phyloP scores from a whole-genome alignment of 2,797 vertebrate species.

The Chaenodraco wilsoni region DNA sequence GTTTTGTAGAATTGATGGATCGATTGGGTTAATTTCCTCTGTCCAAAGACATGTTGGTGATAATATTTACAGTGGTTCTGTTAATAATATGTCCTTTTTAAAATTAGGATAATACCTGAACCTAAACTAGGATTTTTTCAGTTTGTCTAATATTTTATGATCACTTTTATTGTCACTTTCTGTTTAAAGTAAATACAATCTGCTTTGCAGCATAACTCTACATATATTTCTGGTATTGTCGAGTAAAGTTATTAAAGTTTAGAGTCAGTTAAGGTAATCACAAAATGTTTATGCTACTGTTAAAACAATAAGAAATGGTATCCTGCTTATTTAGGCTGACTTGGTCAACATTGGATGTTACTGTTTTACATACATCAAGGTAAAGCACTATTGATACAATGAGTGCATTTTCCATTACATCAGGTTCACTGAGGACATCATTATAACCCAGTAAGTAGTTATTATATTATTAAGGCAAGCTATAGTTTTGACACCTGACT shows the following conservation, averaged over 20 bases:
- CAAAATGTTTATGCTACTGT: background rate
- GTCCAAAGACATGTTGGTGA: background rate
- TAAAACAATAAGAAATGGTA: background rate
- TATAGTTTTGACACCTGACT: conserved; percentile 44
- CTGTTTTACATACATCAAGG: background rate
- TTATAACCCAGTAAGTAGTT: conserved; percentile 35
- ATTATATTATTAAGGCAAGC: conserved; percentile 47
- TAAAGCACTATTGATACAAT: conserved; percentile 10
- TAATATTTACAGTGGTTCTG: background rate
- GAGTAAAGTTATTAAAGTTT: background rate
- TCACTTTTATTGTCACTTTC: background rate
- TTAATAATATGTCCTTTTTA: background rate
- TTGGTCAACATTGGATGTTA: background rate
- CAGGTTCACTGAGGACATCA: conserved; percentile 51
- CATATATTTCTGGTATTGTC: background rate
- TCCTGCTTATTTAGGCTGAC: background rate
- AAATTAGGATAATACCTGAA: background rate
- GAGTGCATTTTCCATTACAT: conserved; percentile 5
- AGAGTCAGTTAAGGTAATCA: background rate
- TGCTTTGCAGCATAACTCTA: background rate
- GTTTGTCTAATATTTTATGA: background rate
- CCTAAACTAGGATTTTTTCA: background rate
- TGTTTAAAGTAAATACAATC: background rate
- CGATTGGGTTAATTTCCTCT: background rate
- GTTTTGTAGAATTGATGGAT: background rate